Conservation (phyloP, 2,113 vertebrate species). For the Craseonycteris thonglongyai region DNA sequence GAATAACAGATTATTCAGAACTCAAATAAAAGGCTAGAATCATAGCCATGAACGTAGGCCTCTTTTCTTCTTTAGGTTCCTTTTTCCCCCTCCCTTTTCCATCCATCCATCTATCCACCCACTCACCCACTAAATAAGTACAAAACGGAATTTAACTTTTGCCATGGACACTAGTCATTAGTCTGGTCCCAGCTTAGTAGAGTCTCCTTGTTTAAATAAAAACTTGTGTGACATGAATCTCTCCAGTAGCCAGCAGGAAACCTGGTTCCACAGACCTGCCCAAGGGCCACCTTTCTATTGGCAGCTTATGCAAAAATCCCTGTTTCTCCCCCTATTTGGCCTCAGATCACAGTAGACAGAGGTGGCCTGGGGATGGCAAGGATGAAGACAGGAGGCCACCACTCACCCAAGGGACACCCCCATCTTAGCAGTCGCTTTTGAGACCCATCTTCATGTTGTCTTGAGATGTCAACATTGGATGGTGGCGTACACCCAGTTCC, state of each 20-base stretch:
- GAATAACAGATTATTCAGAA: slow-evolving; percentile 39
- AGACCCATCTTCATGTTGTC: neutral
- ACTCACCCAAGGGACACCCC: neutral
- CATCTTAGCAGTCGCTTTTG: neutral
- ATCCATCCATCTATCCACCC: neutral
- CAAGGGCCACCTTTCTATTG: neutral
- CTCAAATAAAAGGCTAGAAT: slow-evolving; percentile 13
- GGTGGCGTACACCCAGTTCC: neutral
- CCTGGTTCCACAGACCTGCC: neutral
- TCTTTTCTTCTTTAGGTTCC: neutral
- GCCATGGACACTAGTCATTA: neutral
- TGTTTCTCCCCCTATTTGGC: neutral
- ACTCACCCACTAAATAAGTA: slow-evolving; percentile 16
- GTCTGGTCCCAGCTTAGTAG: neutral
- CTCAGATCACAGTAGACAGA: neutral
- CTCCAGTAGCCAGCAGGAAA: neutral
- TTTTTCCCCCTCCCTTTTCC: neutral
- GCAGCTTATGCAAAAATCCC: neutral
- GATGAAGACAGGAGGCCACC: neutral
- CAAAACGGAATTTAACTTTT: neutral
- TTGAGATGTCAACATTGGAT: neutral
- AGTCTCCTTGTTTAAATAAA: neutral
- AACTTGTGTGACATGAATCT: neutral
- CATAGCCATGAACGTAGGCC: neutral
- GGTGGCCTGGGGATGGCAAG: neutral